Conservation (phyloP, 2,888 invertebrate species). For the Sesia bembeciformis region DNA sequence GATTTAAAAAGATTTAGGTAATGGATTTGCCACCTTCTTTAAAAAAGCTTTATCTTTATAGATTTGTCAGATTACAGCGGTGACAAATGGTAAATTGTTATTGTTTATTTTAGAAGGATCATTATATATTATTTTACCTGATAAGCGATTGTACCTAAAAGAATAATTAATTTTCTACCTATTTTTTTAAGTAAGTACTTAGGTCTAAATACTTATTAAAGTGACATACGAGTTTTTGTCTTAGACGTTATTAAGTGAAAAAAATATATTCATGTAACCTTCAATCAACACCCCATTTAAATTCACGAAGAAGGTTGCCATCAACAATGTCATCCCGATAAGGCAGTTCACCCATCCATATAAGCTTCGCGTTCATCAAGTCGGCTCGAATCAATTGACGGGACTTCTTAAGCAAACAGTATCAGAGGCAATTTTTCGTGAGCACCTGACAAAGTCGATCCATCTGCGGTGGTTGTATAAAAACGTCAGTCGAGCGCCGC, state of each 20-base stretch:
- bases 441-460: constrained; percentile 49
- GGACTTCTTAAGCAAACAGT: constrained; percentile 22
- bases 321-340: background rate
- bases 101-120: too few species aligned
- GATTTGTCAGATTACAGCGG: background rate
- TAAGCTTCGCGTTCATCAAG: constrained; percentile 19
- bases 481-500: constrained; percentile 45
- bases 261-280: too few species aligned
- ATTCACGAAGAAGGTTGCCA: too few species aligned
- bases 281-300: too few species aligned
- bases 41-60: background rate
- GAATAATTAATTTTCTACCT: too few species aligned
- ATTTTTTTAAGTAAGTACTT: too few species aligned
- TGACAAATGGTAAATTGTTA: background rate
- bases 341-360: constrained; percentile 6
- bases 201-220: too few species aligned
- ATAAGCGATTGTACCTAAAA: too few species aligned
- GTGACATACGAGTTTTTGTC: too few species aligned
- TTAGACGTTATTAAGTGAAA: too few species aligned
- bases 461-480: constrained; percentile 40
- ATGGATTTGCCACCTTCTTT: background rate
- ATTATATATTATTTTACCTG: too few species aligned
- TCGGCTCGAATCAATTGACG: constrained; percentile 19
- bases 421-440: constrained; percentile 44
- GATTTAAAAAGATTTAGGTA: background rate